These are phyloP conservation scores for Bellardia bayeri DNA, from an alignment of 2,888 invertebrate genomes.

Conservation along the genomic window DNA sequence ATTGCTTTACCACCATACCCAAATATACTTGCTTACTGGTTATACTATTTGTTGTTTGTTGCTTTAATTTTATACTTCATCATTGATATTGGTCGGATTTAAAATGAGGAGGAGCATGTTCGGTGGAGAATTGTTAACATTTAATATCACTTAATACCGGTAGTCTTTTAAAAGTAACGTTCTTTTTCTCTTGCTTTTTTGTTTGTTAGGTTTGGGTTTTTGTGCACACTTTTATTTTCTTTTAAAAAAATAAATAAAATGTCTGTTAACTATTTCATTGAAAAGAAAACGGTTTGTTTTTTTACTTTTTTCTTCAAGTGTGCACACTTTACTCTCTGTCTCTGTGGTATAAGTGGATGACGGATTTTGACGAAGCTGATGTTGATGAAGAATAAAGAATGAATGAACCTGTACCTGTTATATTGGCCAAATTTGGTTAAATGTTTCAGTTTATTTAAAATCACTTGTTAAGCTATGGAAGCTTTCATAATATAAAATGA, in stretches of 20 bases:
- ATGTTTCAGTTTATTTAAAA: slow-evolving; percentile 49
- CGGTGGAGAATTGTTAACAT: slow-evolving; percentile 34
- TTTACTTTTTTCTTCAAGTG: slow-evolving; percentile 50
- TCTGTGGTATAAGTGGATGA: background rate
- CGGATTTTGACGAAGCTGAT: background rate
- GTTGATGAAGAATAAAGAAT: slow-evolving; percentile 36
- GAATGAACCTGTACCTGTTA: slow-evolving; percentile 11
- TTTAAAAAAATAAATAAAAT: slow-evolving; percentile 36
- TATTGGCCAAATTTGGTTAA: slow-evolving; percentile 68
- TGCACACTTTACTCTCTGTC: slow-evolving; percentile 17
- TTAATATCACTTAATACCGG: slow-evolving; percentile 66
- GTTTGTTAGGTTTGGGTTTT: slow-evolving; percentile 19
- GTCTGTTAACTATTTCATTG: slow-evolving; percentile 34
- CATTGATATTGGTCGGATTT: slow-evolving; percentile 18
- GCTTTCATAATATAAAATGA: background rate
- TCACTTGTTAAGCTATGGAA: slow-evolving; percentile 9
- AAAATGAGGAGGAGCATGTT: slow-evolving; percentile 27
- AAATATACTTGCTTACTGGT: background rate
- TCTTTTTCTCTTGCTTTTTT: slow-evolving; percentile 13
- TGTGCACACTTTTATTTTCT: slow-evolving; percentile 46
- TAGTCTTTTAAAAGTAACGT: slow-evolving; percentile 37
- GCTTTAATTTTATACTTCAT: slow-evolving; percentile 39
- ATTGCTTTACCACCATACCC: slow-evolving; percentile 51
- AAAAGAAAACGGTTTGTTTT: slow-evolving; percentile 52
- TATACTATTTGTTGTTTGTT: slow-evolving; percentile 2